Evolutionary conservation across 2,888 invertebrate species (phyloP).

Genomic region (Trissonchulus sp.): DNA sequence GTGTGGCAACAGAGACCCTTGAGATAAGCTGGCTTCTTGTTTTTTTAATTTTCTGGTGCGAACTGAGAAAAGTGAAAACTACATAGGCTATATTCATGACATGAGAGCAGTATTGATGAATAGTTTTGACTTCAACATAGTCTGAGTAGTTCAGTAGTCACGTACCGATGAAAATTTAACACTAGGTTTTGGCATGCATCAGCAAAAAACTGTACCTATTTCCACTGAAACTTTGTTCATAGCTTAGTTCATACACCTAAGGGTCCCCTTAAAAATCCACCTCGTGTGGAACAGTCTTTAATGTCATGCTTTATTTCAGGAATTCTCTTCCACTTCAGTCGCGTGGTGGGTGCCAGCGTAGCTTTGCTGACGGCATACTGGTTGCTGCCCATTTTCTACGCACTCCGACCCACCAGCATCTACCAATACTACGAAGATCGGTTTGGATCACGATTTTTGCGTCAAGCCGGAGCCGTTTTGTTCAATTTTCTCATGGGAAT

Average conservation of each 20-base stretch:
- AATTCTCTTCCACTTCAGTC: neutral
- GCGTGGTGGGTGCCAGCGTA: neutral
- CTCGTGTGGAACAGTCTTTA: too few relatives aligned
- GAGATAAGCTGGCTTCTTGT: too few relatives aligned
- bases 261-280: too few relatives aligned
- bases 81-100: too few relatives aligned
- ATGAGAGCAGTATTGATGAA: too few relatives aligned
- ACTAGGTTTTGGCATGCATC: neutral
- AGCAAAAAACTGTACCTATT: neutral
- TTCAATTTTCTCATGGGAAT: constrained; percentile 28
- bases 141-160: too few relatives aligned
- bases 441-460: constrained; percentile 24
- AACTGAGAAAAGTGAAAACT: too few relatives aligned
- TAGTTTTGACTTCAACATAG: too few relatives aligned
- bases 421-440: constrained; percentile 34
- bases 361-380: neutral
- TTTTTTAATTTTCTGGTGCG: too few relatives aligned
- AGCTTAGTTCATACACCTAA: neutral
- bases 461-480: constrained; percentile 26
- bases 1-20: too few relatives aligned
- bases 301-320: too few relatives aligned
- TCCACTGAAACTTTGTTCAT: neutral
- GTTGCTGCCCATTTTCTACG: constrained; percentile 32
- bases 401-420: constrained; percentile 24
- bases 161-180: too few relatives aligned